Conservation (phyloP, 2,888 invertebrate species). For the Venusia cambrica region DNA sequence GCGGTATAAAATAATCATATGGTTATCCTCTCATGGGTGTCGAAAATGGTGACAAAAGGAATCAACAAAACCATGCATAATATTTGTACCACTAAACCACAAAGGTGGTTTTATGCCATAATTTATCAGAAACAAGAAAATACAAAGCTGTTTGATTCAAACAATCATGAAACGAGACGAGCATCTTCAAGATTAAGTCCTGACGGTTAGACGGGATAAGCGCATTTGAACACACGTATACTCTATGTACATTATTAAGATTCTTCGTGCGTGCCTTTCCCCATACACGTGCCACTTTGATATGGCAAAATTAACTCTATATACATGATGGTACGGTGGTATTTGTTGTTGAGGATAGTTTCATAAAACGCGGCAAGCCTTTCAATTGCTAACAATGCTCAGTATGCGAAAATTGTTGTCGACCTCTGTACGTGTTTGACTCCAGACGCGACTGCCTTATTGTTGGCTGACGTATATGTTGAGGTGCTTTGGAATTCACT, state of each 20-base stretch:
- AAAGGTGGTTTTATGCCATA: too few species aligned
- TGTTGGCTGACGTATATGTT: constrained; percentile 33
- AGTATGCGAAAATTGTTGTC: constrained; percentile 67
- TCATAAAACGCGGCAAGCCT: constrained; percentile 51
- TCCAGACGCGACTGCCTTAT: constrained; percentile 37
- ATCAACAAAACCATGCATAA: too few species aligned
- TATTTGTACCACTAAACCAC: too few species aligned
- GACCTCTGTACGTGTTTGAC: constrained; percentile 60
- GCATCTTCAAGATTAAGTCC: constrained; percentile 37
- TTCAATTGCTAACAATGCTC: constrained; percentile 64
- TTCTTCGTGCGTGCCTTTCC: constrained; percentile 46
- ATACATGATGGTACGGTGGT: neutral
- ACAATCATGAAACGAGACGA: constrained; percentile 33
- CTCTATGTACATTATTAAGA: constrained; percentile 52
- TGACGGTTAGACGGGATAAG: constrained; percentile 37
- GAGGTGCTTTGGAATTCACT: constrained; percentile 40
- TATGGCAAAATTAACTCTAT: constrained; percentile 14
- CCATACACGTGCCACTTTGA: constrained; percentile 1
- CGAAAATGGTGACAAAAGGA: too few species aligned
- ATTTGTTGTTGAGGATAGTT: constrained; percentile 9
- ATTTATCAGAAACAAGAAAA: too few species aligned
- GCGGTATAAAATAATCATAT: too few species aligned
- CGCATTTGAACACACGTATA: constrained; percentile 38
- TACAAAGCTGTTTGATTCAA: constrained; percentile 13
- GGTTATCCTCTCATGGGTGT: too few species aligned